These are phyloP conservation scores for Tympanuchus pallidicinctus DNA, from an alignment of 2,113 vertebrate genomes.

Conservation along the genomic window DNA sequence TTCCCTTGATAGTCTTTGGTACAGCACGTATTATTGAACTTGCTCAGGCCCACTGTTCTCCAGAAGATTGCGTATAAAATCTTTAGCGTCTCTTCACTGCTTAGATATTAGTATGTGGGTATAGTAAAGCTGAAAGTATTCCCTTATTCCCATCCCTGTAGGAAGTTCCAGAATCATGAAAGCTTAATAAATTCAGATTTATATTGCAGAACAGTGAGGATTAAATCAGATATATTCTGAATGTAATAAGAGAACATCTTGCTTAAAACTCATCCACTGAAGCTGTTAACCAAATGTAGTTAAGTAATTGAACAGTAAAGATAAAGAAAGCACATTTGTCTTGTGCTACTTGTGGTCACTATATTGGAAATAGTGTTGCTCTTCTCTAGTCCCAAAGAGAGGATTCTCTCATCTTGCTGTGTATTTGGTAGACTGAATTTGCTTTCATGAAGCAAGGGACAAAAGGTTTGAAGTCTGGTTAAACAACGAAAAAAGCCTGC, in stretches of 20 bases:
- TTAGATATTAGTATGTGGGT: not conserved
- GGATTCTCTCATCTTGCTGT: not conserved
- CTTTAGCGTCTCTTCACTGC: not conserved
- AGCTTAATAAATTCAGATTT: not conserved
- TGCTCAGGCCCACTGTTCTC: slow-evolving; percentile 22
- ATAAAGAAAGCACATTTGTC: not conserved
- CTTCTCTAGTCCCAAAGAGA: not conserved
- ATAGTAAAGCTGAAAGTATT: not conserved
- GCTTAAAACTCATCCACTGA: not conserved
- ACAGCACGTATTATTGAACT: slow-evolving; percentile 17
- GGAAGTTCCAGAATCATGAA: not conserved
- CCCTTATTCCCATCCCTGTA: not conserved
- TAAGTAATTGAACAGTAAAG: not conserved
- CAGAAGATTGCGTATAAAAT: slow-evolving; percentile 20
- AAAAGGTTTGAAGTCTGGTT: not conserved
- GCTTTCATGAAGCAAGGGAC: not conserved
- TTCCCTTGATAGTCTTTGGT: slow-evolving; percentile 23
- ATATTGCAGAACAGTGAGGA: not conserved
- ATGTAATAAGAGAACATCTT: not conserved
- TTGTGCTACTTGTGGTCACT: not conserved
- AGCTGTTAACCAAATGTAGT: not conserved
- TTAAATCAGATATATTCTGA: not conserved
- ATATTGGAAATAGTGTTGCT: not conserved
- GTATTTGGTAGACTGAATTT: not conserved
- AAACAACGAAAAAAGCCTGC: not conserved